Evolutionary conservation across 2,888 invertebrate species (phyloP), one percentile per base, ranked within the genome.

Genomic region (Drosophila subquinaria): DNA sequence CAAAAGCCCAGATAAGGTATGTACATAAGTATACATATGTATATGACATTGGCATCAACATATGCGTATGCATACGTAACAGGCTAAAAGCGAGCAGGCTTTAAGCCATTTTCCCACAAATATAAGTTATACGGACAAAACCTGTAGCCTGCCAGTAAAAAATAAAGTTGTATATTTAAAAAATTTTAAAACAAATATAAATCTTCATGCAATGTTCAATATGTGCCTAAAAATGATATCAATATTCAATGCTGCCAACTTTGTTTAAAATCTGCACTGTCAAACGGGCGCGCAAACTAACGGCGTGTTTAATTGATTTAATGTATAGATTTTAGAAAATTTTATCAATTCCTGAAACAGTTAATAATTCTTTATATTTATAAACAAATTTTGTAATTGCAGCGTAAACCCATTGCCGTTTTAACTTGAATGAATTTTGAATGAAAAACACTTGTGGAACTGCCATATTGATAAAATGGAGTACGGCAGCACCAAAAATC

Each of bases 181-280:
- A 64, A 56, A 47, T 45, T 35, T 47, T 8, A 11, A 11, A 65
- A 36, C 38, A 66, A 71, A 62, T 70, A 69, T 63, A 69, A 73
- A 78, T 75, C 66, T 53, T 10, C 33, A 45, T 64, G 50, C 67
- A 83, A 73, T 71, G 42, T 48, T 82, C 79, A 55, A 59, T 50
- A 57, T 65, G 64, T 65, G 78, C 69, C 86, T 82, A 82, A 85
- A 84, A 85, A 70, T 88, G 88, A 76, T 79, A 85, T 71, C 68
- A 85, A 88, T 85, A 87, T 82, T 83, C 79, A 74, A 77, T 11
- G 74, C 76, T 77, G 76, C 76, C 79, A 77, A 77, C 76, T 43
- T 38, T n/a, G 15, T 10, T n/a, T 43, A 59, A 61, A 70, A 51
- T 70, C 17, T 48, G 33, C 17, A 0, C 8, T 30, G 38, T 15